These are phyloP conservation scores for Albula goreensis DNA, from an alignment of 2,113 vertebrate species.

Conservation along the genomic window DNA sequence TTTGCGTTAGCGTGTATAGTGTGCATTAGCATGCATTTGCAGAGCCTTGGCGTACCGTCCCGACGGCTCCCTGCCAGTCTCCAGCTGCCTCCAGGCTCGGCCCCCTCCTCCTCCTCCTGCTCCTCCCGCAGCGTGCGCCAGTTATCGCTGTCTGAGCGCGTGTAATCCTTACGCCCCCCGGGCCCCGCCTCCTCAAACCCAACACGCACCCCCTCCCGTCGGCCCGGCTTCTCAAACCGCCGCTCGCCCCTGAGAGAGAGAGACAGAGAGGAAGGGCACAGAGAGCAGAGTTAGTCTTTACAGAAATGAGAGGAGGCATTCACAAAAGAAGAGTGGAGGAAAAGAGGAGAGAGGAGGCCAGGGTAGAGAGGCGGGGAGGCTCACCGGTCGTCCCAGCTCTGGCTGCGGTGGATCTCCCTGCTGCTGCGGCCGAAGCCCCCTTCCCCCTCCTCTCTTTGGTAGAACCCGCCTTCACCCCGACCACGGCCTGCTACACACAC, in stretches of 20 bases:
- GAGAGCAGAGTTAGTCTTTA: neutral
- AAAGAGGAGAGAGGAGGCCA: neutral
- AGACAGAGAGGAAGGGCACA: neutral
- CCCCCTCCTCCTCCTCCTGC: constrained; percentile 69
- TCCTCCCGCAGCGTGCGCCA: constrained; percentile 77
- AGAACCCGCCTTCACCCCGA: constrained; percentile 72
- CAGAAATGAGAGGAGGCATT: neutral
- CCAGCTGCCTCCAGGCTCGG: constrained; percentile 57
- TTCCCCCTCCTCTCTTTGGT: constrained; percentile 78
- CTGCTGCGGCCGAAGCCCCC: constrained; percentile 68
- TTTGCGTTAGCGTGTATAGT: neutral
- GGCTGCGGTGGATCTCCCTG: constrained; percentile 77
- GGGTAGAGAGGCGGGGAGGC: neutral
- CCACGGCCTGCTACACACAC: constrained; percentile 64
- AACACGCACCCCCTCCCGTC: constrained; percentile 69
- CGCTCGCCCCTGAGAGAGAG: constrained; percentile 66
- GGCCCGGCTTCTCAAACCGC: constrained; percentile 72
- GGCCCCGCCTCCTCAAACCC: constrained; percentile 69
- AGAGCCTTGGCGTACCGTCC: constrained; percentile 51
- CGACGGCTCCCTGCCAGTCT: constrained; percentile 58
- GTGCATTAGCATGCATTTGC: neutral
- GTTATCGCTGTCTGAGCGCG: constrained; percentile 77
- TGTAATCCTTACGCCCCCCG: constrained; percentile 66
- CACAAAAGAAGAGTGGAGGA: neutral
- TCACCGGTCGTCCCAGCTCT: constrained; percentile 81